Evolutionary conservation across 2,888 invertebrate genomes (phyloP).

Genomic region (Neoascia interrupta): DNA sequence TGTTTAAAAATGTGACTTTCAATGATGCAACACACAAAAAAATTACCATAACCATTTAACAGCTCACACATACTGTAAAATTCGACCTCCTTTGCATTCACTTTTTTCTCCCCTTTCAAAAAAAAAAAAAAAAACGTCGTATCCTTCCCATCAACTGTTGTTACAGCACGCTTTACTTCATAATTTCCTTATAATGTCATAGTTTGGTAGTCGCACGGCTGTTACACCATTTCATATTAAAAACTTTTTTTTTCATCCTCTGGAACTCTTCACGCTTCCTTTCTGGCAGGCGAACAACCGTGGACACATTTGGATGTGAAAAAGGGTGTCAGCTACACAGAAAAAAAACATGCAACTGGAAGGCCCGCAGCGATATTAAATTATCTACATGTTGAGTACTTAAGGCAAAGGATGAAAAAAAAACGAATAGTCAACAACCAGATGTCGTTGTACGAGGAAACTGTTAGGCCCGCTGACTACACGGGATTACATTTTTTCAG

Average conservation of each 20-base stretch:
- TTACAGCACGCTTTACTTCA: conserved; percentile 48
- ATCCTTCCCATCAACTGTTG: conserved; percentile 54
- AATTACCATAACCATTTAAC: too few relatives aligned
- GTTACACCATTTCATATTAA: conserved; percentile 58
- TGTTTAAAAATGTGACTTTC: too few relatives aligned
- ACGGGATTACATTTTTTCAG: conserved; percentile 36
- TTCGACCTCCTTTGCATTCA: too few relatives aligned
- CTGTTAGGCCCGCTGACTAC: conserved; percentile 28
- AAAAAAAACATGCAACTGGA: conserved; percentile 18
- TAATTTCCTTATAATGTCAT: conserved; percentile 52
- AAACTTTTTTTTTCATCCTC: conserved; percentile 16
- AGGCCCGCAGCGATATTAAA: conserved; percentile 58
- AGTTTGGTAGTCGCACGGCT: conserved; percentile 55
- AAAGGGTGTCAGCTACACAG: conserved; percentile 32
- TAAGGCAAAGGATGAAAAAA: conserved; percentile 27
- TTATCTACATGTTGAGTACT: conserved; percentile 50
- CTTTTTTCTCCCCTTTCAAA: too few relatives aligned
- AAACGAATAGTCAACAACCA: conserved; percentile 36
- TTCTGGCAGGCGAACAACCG: conserved; percentile 40
- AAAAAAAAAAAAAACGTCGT: conserved; percentile 26
- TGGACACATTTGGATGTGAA: conserved; percentile 36
- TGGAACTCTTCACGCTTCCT: conserved; percentile 1
- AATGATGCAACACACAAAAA: too few relatives aligned
- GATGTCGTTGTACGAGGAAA: conserved; percentile 45
- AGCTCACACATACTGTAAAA: too few relatives aligned